Evolutionary conservation across 2,888 invertebrate genomes (phyloP), one percentile per base, ranked within the genome.

Genomic region (Oeneis ivallda): DNA sequence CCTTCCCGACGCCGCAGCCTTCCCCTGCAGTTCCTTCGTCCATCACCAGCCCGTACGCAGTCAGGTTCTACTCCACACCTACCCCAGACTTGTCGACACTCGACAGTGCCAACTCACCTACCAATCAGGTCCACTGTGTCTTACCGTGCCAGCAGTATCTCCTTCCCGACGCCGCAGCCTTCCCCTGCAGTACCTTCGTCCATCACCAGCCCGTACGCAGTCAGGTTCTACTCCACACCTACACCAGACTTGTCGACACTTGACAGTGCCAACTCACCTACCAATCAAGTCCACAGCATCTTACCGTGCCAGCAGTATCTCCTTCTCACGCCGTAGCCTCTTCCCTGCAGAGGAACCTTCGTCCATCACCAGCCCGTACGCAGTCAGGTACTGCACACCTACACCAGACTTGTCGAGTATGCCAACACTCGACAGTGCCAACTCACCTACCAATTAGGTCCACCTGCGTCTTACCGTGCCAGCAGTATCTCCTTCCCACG

Each of bases 351-450:
- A 34, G 79, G n/a, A n/a, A n/a, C n/a, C n/a, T n/a, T n/a, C n/a
- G n/a, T n/a, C 79, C 5, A 93, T 92, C 43, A 92, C 92, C 72
- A 93, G 78, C 0, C 93, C 93, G 63, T 87, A 86, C 0, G 92
- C 93, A 0, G 84, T 86, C 68, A 93, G 72, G 69, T 91, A 91
- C 41, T 43, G 77, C 47, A 88, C 4, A 92, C 89, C 0, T 76
- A 76, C 70, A 83, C 93, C 13, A 72, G 73, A 10, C n/a, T n/a
- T n/a, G n/a, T n/a, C n/a, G n/a, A n/a, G n/a, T n/a, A n/a, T n/a
- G n/a, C n/a, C n/a, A n/a, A n/a, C n/a, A n/a, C n/a, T 78, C 64
- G 76, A 86, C 92, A 8, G 92, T 69, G 69, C 92, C 84, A 43
- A 86, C 88, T 1, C 84, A 77, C 0, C 79, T 77, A 8, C 82